Base-by-base conservation (phyloP, 2,888 invertebrate genomes). In the Subacronicta megacephala region DNA sequence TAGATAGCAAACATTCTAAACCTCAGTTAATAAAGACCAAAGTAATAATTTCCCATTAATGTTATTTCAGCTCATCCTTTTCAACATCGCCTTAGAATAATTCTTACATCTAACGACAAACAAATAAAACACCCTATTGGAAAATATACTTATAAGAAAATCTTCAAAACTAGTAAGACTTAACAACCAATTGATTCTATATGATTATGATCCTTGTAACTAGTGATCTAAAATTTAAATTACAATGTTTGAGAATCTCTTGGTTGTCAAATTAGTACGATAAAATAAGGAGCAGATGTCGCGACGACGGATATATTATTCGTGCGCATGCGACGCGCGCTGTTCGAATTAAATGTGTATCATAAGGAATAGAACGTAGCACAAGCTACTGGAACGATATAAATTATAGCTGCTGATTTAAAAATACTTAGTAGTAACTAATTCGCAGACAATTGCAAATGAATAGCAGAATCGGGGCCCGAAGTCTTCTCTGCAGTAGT, bases 201-300 rank as follows among this genome's bases (percentile, higher is more conserved):
- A 17, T 23, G 3, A 69, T 9, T 44, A 55, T 29, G 6, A 44
- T n/a, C 51, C 31, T 43, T 67, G 56, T 37, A 16, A 0, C 7
- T 0, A 2, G 15, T 0, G 1, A 0, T 0, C 31, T 54, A 62
- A 33, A 50, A 63, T 62, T 55, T 35, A 56, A 37, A 42, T 49
- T 62, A 31, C 43, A 20, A 29, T 59, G 46, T 44, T 26, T 15
- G 4, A 7, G 7, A 18, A 12, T 53, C 56, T 54, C 54, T 49
- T 52, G 20, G 65, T 62, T 64, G 64, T 83, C 74, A 81, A 85
- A 88, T 87, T 85, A 88, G 72, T 78, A 78, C 78, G 79, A 80
- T 85, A 84, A 87, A 87, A 88, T 88, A 81, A 87, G 78, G 59
- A 80, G 70, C 89, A 87, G 85, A 88, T 88, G 87, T 74, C 62